Evolutionary conservation across 2,113 vertebrate genomes (phyloP).

Genomic region (Chionomys nivalis): DNA sequence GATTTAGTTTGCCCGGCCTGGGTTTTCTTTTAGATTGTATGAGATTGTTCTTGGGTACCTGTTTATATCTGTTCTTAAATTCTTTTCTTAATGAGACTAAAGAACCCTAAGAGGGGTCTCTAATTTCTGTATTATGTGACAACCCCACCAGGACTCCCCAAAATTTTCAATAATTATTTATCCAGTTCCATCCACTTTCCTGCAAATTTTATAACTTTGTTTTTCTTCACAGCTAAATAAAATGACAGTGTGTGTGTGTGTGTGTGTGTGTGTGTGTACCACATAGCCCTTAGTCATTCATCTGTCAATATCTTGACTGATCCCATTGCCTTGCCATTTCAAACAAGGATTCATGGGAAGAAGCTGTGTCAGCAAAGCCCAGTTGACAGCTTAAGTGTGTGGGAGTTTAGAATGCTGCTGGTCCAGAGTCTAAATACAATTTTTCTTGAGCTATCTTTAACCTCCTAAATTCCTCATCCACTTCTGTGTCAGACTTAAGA

Average conservation of each 20-base stretch:
- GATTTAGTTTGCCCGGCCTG: too few species aligned
- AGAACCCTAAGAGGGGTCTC: background rate
- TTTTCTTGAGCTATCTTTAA: too few species aligned
- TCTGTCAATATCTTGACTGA: background rate
- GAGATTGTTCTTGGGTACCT: background rate
- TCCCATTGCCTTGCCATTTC: background rate
- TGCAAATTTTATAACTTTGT: background rate
- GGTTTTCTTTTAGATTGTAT: background rate
- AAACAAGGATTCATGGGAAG: background rate
- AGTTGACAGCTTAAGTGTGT: background rate
- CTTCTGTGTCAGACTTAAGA: background rate
- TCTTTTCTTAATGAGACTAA: background rate
- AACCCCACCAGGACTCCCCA: background rate
- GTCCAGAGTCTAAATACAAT: too few species aligned
- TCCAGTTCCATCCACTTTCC: background rate
- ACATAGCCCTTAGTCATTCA: background rate
- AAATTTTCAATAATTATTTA: background rate
- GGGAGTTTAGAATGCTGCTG: background rate
- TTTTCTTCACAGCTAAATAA: background rate
- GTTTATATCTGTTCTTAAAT: background rate
- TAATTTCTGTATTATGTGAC: background rate
- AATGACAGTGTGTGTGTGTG: background rate
- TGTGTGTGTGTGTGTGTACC: too few species aligned
- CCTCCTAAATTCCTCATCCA: background rate
- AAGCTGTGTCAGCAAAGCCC: background rate